Evolutionary conservation across 1,140 invertebrate species (phyloP).

Genomic region (Diuraphis noxia): DNA sequence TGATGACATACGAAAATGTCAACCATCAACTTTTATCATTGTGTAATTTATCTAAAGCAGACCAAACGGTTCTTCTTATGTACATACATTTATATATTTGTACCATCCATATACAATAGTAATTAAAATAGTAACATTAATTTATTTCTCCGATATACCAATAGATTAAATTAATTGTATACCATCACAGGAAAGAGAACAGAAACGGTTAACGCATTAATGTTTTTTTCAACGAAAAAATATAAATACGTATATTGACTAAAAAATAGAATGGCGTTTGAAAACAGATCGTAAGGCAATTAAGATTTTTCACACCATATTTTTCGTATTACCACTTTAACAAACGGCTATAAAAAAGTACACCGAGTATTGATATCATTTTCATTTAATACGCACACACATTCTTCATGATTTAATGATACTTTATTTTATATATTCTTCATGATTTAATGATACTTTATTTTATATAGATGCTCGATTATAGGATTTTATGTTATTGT

Average conservation of each 20-base stretch:
- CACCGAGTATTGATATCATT: neutral
- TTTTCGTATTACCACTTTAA: neutral
- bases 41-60: neutral
- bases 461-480: neutral
- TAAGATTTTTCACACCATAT: neutral
- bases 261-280: neutral
- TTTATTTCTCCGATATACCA: neutral
- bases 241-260: neutral
- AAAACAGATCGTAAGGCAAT: neutral
- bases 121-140: neutral
- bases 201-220: neutral
- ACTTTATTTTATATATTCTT: no score
- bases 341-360: neutral
- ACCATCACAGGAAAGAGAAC: neutral
- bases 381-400: neutral
- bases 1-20: neutral
- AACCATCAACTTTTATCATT: neutral
- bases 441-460: no score
- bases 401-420: neutral
- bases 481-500: neutral
- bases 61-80: neutral
- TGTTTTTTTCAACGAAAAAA: neutral
- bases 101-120: neutral
- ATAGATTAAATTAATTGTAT: neutral
- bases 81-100: no score